Base-by-base conservation (phyloP, 1,140 invertebrate genomes). In the Eupeodes corollae region DNA sequence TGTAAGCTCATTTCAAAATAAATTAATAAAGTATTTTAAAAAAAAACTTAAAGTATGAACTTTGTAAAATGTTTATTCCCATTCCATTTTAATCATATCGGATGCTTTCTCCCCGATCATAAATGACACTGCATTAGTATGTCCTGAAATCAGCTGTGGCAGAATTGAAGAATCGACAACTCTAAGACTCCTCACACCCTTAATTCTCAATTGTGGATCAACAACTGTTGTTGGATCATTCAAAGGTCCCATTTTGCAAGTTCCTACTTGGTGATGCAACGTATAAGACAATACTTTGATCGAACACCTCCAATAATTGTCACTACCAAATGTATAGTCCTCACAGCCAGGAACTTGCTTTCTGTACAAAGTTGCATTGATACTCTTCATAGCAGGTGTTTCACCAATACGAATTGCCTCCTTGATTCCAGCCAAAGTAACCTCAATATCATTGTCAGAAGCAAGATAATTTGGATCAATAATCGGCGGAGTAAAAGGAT, bases 41-140 rank as follows among this genome's bases (percentile, higher is more conserved):
- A n/a, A n/a, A n/a, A n/a, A n/a, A n/a, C n/a, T n/a, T n/a, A n/a
- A n/a, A n/a, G n/a, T n/a, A n/a, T n/a, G n/a, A n/a, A n/a, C n/a
- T n/a, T n/a, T n/a, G n/a, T n/a, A n/a, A n/a, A n/a, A n/a, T n/a
- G n/a, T n/a, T n/a, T n/a, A n/a, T n/a, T n/a, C n/a, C 76, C 77
- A 79, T 39, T 66, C 57, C 26, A 68, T 61, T 58, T 80, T 84
- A 35, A 91, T 84, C 62, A 90, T 71, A 67, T 89, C 84, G 0
- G 86, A 78, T 1, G 75, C 83, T 63, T 87, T 90, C 68, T 92
- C 88, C 0, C 78, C 89, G 38, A 91, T 80, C 87, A 91, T 90
- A 44, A 76, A 76, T n/a, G 80, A 75, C 0, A 76, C 76, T 2
- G 80, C 80, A 44, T 79, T 82, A 0, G 80, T 76, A 58, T 87